Conservation (phyloP, 2,797 vertebrate genomes). For the Malacoraja senta region DNA sequence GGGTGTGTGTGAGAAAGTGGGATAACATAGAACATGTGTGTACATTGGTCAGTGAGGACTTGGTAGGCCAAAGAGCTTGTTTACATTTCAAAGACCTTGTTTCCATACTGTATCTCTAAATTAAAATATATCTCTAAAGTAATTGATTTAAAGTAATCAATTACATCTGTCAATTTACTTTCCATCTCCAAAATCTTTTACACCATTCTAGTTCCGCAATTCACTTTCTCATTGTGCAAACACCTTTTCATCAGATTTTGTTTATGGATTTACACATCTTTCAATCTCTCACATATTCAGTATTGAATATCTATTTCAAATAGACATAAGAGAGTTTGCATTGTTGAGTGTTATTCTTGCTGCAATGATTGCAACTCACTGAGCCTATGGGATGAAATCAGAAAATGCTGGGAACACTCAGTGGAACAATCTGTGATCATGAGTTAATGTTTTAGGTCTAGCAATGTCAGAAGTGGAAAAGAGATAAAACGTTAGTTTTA, state of each 20-base stretch:
- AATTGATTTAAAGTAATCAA: not conserved
- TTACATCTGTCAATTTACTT: not conserved
- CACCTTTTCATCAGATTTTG: not conserved
- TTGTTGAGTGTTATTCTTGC: not conserved
- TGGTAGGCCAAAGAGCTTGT: too few species aligned
- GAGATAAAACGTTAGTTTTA: too few species aligned
- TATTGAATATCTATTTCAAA: not conserved
- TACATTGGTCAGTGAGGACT: too few species aligned
- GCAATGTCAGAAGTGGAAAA: too few species aligned
- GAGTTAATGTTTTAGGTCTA: too few species aligned
- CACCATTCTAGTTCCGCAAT: not conserved
- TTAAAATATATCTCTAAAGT: not conserved
- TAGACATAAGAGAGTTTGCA: not conserved
- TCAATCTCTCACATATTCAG: not conserved
- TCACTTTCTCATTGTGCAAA: not conserved
- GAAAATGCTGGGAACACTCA: too few species aligned
- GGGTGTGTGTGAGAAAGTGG: too few species aligned
- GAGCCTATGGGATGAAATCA: not conserved
- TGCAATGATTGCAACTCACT: not conserved
- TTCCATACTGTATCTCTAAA: too few species aligned
- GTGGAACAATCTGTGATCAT: too few species aligned
- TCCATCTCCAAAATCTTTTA: not conserved
- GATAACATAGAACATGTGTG: too few species aligned
- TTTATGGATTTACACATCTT: not conserved
- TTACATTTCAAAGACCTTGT: too few species aligned